Base-by-base conservation (phyloP, 2,888 invertebrate genomes). In the Nomada fabriciana region DNA sequence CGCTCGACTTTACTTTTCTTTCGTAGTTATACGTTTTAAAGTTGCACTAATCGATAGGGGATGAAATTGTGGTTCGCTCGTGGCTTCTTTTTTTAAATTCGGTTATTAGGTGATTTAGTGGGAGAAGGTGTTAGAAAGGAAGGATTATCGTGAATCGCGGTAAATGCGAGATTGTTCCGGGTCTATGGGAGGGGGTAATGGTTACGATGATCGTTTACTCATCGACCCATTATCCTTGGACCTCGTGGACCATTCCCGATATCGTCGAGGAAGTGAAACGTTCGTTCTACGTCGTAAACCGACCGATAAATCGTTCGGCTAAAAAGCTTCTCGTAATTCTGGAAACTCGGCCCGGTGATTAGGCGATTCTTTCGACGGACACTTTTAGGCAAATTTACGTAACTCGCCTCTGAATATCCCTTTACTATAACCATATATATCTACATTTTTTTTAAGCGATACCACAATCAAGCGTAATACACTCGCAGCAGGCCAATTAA, bases 201-300 rank as follows among this genome's bases (percentile, higher is more conserved):
- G 72, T 71, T 63, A 65, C 75, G 63, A 75, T 29, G 75, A 75
- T 72, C 80, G 74, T 86, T 86, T 79, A 88, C 79, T 78, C 64
- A 69, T 52, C 65, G 65, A 9, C 20, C 86, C 82, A 87, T 88
- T 87, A 87, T 86, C 80, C 75, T 78, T n/a, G 60, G 80, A 47
- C 59, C 57, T 18, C 61, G 64, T 59, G 55, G 80, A 68, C 63
- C 77, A 42, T 82, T 80, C 82, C 60, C 78, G 84, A 87, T 87
- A 87, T 70, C 88, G 80, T 71, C 84, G 87, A 87, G 84, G 88
- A 87, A 87, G 86, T 73, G 80, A 87, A 87, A 88, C 82, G 72
- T 75, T 77, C 65, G 73, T 64, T 47, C 71, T 61, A 59, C 77
- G 63, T 71, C 78, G 74, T 82, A 80, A 71, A 80, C 72, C 42